These are phyloP conservation scores for Rotaria magnacalcarata DNA, from an alignment of 2,888 invertebrate genomes.

Conservation along the genomic window DNA sequence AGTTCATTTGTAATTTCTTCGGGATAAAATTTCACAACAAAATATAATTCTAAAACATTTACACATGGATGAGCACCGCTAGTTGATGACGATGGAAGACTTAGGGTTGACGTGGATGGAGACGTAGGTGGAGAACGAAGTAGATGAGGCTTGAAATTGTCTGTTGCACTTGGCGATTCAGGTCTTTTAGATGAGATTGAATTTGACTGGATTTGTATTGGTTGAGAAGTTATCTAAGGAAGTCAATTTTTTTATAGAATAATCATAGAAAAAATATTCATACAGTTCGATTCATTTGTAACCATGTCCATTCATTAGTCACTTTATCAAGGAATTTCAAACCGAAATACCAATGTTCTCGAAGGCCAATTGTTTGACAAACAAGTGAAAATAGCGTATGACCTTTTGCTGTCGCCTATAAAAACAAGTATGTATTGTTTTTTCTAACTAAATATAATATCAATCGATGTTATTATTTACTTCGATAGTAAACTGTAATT, in stretches of 20 bases:
- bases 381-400: slow-evolving; percentile 92
- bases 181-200: background rate
- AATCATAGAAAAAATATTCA: background rate
- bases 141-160: background rate
- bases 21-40: slow-evolving; percentile 94
- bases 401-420: slow-evolving; percentile 81
- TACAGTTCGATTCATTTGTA: slow-evolving; percentile 9
- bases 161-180: background rate
- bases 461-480: slow-evolving; percentile 61
- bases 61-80: background rate
- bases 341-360: slow-evolving; percentile 95
- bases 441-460: background rate
- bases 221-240: background rate
- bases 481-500: slow-evolving; percentile 91
- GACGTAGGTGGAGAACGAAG: slow-evolving; percentile 30
- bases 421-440: slow-evolving; percentile 50
- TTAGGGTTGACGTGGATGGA: background rate
- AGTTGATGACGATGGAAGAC: background rate
- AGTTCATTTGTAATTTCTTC: slow-evolving; percentile 95
- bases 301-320: slow-evolving; percentile 29
- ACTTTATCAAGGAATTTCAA: slow-evolving; percentile 80
- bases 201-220: background rate
- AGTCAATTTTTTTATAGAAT: background rate
- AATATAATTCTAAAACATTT: slow-evolving; percentile 73
- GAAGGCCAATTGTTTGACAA: slow-evolving; percentile 85